Percentiles rank a stretch among this genome's conserved stretches.
Evolutionary conservation across 2,113 vertebrate genomes (phyloP).

Genomic region (Capreolus pygargus): DNA sequence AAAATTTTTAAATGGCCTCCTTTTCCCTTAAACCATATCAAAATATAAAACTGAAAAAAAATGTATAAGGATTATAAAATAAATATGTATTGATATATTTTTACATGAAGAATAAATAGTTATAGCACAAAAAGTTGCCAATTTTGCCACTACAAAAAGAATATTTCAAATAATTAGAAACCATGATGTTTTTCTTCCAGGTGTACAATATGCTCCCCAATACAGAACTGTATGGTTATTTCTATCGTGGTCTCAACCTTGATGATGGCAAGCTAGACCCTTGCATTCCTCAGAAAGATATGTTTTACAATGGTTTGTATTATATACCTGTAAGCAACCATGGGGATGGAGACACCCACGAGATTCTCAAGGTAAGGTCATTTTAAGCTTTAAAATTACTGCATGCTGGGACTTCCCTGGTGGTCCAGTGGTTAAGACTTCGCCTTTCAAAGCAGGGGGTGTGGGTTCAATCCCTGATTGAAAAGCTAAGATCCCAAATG

Average conservation of each 20-base stretch:
- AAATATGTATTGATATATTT: neutral
- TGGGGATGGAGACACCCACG: slow-evolving; percentile 74
- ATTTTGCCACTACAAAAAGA: neutral
- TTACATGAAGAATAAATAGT: neutral
- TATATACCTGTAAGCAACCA: slow-evolving; percentile 76
- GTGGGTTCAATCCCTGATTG: neutral
- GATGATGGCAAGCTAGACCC: slow-evolving; percentile 62
- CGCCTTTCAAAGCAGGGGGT: neutral
- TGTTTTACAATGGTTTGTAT: slow-evolving; percentile 80
- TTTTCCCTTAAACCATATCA: neutral
- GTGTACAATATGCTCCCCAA: slow-evolving; percentile 65
- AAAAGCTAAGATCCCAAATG: neutral
- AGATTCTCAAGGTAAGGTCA: slow-evolving; percentile 73
- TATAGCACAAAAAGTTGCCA: neutral
- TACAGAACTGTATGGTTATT: slow-evolving; percentile 68
- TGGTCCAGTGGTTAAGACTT: neutral
- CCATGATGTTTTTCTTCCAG: slow-evolving; percentile 58
- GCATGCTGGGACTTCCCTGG: neutral
- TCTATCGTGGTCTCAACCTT: slow-evolving; percentile 72
- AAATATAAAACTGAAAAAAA: neutral
- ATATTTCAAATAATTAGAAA: neutral
- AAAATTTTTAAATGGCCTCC: neutral
- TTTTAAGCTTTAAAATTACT: neutral
- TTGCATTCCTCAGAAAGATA: slow-evolving; percentile 71
- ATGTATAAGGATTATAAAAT: neutral